phyloP scores from a whole-genome alignment of 1,140 invertebrate genomes.

The Choristoneura fumiferana region DNA sequence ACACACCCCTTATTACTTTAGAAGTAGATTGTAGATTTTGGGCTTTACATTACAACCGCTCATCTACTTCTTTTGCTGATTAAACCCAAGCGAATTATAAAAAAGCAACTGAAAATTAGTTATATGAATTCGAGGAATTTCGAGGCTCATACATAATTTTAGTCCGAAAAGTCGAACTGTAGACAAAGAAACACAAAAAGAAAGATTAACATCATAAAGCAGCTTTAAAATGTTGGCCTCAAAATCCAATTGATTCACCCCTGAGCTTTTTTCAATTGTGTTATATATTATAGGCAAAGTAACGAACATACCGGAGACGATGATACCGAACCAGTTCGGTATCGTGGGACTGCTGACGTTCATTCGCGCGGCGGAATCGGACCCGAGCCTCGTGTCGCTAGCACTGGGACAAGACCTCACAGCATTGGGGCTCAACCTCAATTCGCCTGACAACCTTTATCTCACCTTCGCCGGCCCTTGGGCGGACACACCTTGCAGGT shows the following conservation, averaged over 20 bases:
- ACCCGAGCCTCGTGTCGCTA: constrained; percentile 96
- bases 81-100: no score
- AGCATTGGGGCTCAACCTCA: constrained; percentile 97
- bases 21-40: no score
- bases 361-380: constrained; percentile 97
- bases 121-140: no score
- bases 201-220: constrained; percentile 17
- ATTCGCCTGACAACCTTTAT: constrained; percentile 97
- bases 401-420: constrained; percentile 98
- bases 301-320: constrained; percentile 97
- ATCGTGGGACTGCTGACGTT: constrained; percentile 98
- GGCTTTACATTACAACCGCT: no score
- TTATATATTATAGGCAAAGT: constrained; percentile 86
- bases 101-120: no score
- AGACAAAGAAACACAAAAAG: no score
- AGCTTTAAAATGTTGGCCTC: constrained; percentile 26
- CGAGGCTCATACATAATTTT: no score
- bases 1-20: no score
- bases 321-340: constrained; percentile 99
- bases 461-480: constrained; percentile 98
- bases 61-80: no score
- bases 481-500: constrained; percentile 96
- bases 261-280: constrained; percentile 18
- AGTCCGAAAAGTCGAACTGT: no score
- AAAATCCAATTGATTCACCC: constrained; percentile 16